Base-by-base conservation (phyloP, 1,140 invertebrate genomes). In the Rhagoletis zephyria region DNA sequence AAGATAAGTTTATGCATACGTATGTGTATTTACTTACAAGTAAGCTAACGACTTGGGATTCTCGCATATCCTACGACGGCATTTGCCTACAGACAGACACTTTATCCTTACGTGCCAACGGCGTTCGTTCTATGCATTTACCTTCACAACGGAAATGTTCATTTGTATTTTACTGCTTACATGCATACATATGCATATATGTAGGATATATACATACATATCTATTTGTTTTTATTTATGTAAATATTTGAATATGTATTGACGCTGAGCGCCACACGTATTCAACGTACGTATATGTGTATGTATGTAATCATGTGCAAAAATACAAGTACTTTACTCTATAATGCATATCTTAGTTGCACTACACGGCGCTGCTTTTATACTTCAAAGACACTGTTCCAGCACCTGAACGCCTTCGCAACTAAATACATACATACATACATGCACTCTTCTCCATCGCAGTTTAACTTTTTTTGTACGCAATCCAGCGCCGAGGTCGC, bases 361-460 rank as follows among this genome's bases (percentile, higher is more conserved):
- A 81, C 74, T 81, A 42, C 74, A 56, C 42, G 56, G 5, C n/a
- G n/a, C 64, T 40, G 30, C 4, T 4, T 67, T 67, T 40, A 67
- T 67, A 19, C 16, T 81, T 56, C 74, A 19, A 81, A 81, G 74
- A 81, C 74, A 81, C 74, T 81, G 59, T 81, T 81, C 56, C 74
- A 81, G 74, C 74, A 81, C 74, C 74, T 81, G 74, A 56, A 81
- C 74, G 48, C 74, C 74, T 81, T 81, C 74, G 51, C 48, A 56
- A 51, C 64, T 30, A 30, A 30, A 30, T 30, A 30, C 30, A 30
- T 30, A 30, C 30, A 30, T 30, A 30, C 30, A 30, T 30, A 30
- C 30, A 30, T 30, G 6, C 16, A 59, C 74, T 12, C 48, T 19
- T 6, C 48, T 6, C 74, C 74, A 45, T 3, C 74, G 30, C 14